Evolutionary conservation across 2,113 vertebrate genomes (phyloP).

Genomic region (Carollia perspicillata): DNA sequence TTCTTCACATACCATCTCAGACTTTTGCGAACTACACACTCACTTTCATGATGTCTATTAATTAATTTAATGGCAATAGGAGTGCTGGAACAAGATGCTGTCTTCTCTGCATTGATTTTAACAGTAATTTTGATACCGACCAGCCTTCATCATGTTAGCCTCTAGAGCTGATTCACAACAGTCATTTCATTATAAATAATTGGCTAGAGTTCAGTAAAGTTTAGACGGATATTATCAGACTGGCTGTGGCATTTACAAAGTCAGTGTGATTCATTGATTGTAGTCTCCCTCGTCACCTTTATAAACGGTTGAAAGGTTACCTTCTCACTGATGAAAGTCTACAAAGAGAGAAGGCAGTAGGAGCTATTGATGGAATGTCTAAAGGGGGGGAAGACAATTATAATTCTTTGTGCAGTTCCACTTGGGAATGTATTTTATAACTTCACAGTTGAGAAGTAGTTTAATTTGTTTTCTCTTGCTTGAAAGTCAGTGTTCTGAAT

Average conservation of each 20-base stretch:
- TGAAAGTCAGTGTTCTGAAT: background rate
- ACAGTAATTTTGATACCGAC: background rate
- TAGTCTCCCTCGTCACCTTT: background rate
- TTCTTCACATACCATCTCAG: background rate
- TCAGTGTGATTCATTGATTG: constrained; percentile 36
- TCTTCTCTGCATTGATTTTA: constrained; percentile 47
- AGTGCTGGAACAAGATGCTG: background rate
- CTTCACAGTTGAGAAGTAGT: background rate
- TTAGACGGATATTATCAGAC: background rate
- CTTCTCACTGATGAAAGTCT: constrained; percentile 3
- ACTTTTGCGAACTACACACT: background rate
- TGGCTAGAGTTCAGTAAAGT: constrained; percentile 32
- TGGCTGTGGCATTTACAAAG: background rate
- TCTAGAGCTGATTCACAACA: background rate
- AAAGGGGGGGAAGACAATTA: background rate
- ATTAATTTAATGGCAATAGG: constrained; percentile 30
- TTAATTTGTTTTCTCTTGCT: background rate
- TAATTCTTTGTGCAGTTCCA: background rate
- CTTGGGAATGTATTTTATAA: constrained; percentile 6
- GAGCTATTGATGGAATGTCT: constrained; percentile 31
- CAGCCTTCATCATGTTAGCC: background rate
- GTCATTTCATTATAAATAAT: background rate
- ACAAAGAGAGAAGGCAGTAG: background rate
- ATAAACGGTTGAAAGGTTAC: background rate
- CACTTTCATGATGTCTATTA: background rate